Base-by-base conservation (phyloP, 2,888 invertebrate genomes). In the Drosophila nr. perissopoda region DNA sequence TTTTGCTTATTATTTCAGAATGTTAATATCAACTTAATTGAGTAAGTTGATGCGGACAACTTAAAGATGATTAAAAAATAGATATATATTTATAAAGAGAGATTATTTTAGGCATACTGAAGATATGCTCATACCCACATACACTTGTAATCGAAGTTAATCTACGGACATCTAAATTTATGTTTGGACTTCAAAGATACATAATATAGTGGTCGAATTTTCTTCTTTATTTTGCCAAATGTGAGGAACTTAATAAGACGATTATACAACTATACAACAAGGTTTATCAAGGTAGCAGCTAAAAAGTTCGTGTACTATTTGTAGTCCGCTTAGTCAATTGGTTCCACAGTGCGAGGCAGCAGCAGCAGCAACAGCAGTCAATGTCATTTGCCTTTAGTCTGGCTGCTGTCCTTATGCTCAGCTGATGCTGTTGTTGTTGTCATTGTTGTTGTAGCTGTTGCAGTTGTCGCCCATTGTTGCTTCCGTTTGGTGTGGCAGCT, bases 401-500 rank as follows among this genome's bases (percentile, higher is more conserved):
- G 46, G 31, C 29, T 62, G 48, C 57, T 71, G 57, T 61, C 61
- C 56, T 36, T 25, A n/a, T 21, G 31, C 60, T 51, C 78, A 65
- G 78, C 87, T 74, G 70, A 70, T 71, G 77, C 48, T 68, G 18
- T 49, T 65, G 57, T 38, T 36, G 59, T 54, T 62, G 51, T 59
- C 64, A 70, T 11, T 51, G 53, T 10, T 58, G 48, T 10, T 48
- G 58, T 21, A 63, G 69, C 29, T 61, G 69, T 51, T 81, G 83
- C 78, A 77, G 74, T 87, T 74, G 81, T 83, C 81, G 89, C 87
- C 68, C 70, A 69, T 76, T 76, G 74, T 67, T 70, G 77, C 83
- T 87, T 84, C 83, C 89, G 87, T 87, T 89, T 89, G 87, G 89
- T 74, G 84, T 81, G 83, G 79, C 87, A 86, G 74, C 87, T 87